A percentile compares a stretch with the other conserved stretches of the same genome.
phyloP scores from a whole-genome alignment of 37 sponge, comb jelly and placozoan species.

The Hormiphora californensis region DNA sequence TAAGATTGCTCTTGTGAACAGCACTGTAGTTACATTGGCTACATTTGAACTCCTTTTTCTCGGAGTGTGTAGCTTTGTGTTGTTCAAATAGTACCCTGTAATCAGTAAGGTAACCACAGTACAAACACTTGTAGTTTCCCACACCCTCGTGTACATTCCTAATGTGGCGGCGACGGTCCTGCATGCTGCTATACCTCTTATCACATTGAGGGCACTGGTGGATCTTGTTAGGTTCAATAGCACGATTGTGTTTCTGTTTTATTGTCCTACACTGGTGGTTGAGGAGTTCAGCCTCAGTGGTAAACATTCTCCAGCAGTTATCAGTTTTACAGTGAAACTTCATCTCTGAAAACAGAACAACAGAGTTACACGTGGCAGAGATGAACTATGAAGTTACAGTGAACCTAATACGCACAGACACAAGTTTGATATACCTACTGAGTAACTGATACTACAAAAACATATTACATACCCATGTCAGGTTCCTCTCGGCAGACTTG shows the following conservation, averaged over 20 bases:
- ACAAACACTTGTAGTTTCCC: background rate
- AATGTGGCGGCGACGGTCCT: background rate
- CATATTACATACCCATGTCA: too few species aligned
- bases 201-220: background rate
- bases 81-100: background rate
- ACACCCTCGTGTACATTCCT: background rate
- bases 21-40: constrained; percentile 9
- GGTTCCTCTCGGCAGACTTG: too few species aligned
- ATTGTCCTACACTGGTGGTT: background rate
- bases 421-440: too few species aligned
- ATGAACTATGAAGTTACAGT: background rate
- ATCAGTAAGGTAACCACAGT: constrained; percentile 9
- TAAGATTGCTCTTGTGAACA: background rate
- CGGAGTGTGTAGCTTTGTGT: constrained; percentile 5
- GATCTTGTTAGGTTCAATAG: background rate
- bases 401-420: too few species aligned
- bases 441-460: too few species aligned
- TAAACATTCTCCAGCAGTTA: background rate
- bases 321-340: background rate
- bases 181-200: background rate
- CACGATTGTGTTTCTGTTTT: too few species aligned
- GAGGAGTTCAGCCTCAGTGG: background rate
- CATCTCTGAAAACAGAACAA: background rate
- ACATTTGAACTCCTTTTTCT: background rate
- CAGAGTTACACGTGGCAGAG: background rate